phyloP scores from a whole-genome alignment of 1,140 invertebrate species.

The Teleogryllus occipitalis region DNA sequence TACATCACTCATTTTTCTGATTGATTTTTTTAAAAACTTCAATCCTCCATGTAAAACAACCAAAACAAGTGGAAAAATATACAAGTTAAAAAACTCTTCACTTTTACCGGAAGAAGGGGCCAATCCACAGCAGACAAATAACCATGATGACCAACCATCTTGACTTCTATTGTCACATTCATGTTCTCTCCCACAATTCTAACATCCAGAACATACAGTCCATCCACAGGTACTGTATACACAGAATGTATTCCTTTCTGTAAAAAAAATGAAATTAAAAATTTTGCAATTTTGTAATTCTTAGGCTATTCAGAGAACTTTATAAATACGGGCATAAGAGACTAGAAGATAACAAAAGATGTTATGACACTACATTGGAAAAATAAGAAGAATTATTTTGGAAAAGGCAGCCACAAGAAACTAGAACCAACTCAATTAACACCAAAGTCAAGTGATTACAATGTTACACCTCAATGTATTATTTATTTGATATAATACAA shows the following conservation, averaged over 20 bases:
- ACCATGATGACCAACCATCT: constrained; percentile 41
- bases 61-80: too few relatives aligned
- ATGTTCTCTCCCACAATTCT: constrained; percentile 10
- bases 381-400: too few relatives aligned
- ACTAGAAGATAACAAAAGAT: too few relatives aligned
- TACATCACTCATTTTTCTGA: background rate
- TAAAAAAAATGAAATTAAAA: constrained; percentile 9
- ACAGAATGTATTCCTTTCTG: constrained; percentile 13
- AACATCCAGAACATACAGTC: constrained; percentile 19
- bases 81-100: too few relatives aligned
- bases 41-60: constrained; percentile 10
- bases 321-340: too few relatives aligned
- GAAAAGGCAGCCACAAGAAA: too few relatives aligned
- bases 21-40: background rate
- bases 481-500: too few relatives aligned
- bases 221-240: constrained; percentile 19
- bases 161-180: constrained; percentile 34
- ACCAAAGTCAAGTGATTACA: too few relatives aligned
- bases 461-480: too few relatives aligned
- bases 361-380: too few relatives aligned
- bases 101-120: constrained; percentile 39
- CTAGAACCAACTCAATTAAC: too few relatives aligned
- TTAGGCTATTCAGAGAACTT: too few relatives aligned
- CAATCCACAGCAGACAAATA: constrained; percentile 49
- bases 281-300: background rate